phyloP scores from a whole-genome alignment of 23 tunicate species.

The Trididemnum clinides region DNA sequence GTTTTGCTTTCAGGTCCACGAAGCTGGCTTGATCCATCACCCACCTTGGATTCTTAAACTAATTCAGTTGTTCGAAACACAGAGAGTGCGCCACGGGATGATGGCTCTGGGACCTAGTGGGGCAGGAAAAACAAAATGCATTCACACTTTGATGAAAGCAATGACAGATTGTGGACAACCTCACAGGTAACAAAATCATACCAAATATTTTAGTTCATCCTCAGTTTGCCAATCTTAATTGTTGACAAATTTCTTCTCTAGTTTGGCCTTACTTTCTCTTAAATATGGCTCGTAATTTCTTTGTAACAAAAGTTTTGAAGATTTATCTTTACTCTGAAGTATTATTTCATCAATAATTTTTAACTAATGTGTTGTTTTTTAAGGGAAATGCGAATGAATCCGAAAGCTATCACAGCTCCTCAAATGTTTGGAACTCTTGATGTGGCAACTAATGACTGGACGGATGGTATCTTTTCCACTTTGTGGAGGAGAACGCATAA shows the following conservation, averaged over 20 bases:
- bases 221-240: too few relatives aligned
- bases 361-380: too few relatives aligned
- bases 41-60: constrained; percentile 95
- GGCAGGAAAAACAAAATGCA: constrained; percentile 98
- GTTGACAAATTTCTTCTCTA: too few relatives aligned
- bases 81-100: constrained; percentile 99
- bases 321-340: too few relatives aligned
- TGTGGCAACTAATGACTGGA: constrained; percentile 99
- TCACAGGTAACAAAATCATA: constrained; percentile 56
- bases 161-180: constrained; percentile 97
- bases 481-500: constrained; percentile 99
- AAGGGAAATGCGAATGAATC: constrained; percentile 99
- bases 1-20: constrained; percentile 55
- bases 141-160: constrained; percentile 93
- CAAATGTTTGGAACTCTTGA: constrained; percentile 99
- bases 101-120: constrained; percentile 99
- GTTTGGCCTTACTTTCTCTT: too few relatives aligned
- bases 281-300: too few relatives aligned
- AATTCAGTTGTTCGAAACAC: constrained; percentile 94
- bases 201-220: background rate
- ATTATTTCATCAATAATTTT: too few relatives aligned
- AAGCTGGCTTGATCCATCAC: constrained; percentile 82
- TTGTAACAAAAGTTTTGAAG: too few relatives aligned
- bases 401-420: constrained; percentile 99
- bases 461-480: constrained; percentile 98